These are phyloP conservation scores for Scelioninae gen. 1 DNA, from an alignment of 2,888 invertebrate genomes.

Conservation along the genomic window DNA sequence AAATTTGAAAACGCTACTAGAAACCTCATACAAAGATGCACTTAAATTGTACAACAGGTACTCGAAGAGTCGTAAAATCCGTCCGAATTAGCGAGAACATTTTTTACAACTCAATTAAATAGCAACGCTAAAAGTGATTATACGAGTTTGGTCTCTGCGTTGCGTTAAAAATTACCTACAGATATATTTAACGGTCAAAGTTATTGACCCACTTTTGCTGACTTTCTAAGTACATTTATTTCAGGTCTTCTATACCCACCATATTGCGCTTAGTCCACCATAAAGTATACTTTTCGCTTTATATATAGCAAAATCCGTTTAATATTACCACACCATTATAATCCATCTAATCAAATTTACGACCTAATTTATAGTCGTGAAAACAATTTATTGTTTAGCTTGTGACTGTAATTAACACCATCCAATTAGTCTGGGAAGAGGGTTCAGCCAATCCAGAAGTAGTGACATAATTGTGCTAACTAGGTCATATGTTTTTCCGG, in stretches of 20 bases:
- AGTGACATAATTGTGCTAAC: neutral
- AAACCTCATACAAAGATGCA: no score
- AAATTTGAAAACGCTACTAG: no score
- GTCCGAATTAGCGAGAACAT: neutral
- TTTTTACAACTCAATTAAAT: slow-evolving; percentile 1
- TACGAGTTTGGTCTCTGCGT: neutral
- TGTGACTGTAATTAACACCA: no score
- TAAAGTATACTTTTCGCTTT: slow-evolving; percentile 34
- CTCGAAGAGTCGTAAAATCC: neutral
- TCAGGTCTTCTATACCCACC: slow-evolving; percentile 4
- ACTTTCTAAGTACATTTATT: slow-evolving; percentile 5
- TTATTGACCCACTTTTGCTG: slow-evolving; percentile 31
- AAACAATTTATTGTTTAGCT: no score
- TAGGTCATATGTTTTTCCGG: slow-evolving; percentile 28
- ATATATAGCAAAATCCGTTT: slow-evolving; percentile 21
- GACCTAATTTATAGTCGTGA: no score
- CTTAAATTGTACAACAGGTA: neutral
- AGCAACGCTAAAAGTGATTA: slow-evolving; percentile 9
- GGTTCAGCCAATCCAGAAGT: slow-evolving; percentile 4
- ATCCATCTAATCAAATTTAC: slow-evolving; percentile 13
- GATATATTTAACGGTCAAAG: slow-evolving; percentile 35
- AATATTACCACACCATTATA: slow-evolving; percentile 2
- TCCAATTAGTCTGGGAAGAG: neutral
- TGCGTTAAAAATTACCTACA: slow-evolving; percentile 14
- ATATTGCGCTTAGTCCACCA: slow-evolving; percentile 35